A percentile compares a stretch with the other conserved stretches of the same genome.
These are phyloP conservation scores for Dolichallabes microphthalmus DNA, from an alignment of 2,113 vertebrate species.

Conservation along the genomic window DNA sequence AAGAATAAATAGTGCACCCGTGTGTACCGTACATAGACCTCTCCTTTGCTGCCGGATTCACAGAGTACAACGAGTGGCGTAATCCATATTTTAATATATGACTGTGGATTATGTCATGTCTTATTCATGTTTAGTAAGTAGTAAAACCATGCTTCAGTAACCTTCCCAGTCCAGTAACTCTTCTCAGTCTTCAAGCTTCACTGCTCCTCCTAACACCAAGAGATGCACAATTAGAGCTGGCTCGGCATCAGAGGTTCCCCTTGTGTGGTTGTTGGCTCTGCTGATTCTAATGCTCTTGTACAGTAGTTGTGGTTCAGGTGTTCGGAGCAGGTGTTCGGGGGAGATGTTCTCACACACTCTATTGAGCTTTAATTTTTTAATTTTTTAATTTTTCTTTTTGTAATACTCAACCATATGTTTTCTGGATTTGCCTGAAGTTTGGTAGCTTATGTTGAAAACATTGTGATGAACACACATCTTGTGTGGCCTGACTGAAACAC, in stretches of 20 bases:
- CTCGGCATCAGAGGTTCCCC: slow-evolving; percentile 15
- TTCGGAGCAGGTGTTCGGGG: not conserved
- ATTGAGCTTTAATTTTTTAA: no score
- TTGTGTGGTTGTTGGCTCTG: not conserved
- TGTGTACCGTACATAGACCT: not conserved
- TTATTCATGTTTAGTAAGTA: slow-evolving; percentile 45
- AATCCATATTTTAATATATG: slow-evolving; percentile 46
- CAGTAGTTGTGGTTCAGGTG: slow-evolving; percentile 8
- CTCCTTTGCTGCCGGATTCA: not conserved
- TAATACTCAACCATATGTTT: not conserved
- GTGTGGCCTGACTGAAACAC: no score
- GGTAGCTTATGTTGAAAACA: not conserved
- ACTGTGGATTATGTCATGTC: slow-evolving; percentile 48
- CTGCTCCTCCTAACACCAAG: not conserved
- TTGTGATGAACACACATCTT: not conserved
- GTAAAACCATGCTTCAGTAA: slow-evolving; percentile 33
- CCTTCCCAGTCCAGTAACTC: slow-evolving; percentile 14
- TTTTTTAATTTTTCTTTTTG: not conserved
- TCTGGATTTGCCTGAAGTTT: not conserved
- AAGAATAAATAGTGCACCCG: slow-evolving; percentile 3
- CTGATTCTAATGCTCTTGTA: slow-evolving; percentile 23
- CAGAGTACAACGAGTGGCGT: not conserved
- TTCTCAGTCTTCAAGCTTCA: slow-evolving; percentile 23
- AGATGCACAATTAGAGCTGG: not conserved
- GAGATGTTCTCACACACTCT: not conserved